Evolutionary conservation across 2,888 invertebrate species (phyloP), one percentile per base, ranked within the genome.

Genomic region (Strigamia transsilvanica): DNA sequence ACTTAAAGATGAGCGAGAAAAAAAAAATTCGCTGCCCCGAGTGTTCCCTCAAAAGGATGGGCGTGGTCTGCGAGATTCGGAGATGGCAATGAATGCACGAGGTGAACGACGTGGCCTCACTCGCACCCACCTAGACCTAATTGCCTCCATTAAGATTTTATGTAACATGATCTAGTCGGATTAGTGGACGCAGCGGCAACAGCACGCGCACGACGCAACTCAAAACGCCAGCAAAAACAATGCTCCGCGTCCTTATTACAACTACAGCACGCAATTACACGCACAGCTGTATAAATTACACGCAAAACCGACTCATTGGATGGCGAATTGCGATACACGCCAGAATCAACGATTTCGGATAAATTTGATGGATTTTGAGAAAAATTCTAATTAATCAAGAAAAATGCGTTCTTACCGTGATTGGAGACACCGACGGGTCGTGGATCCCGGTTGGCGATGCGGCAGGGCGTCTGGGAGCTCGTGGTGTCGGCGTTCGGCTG

Each of bases 101-200:
- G 51, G 12, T 27, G 66, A 66, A 23, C 66, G 66, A 15, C 61
- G 61, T n/a, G 61, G 18, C 23, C 21, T 10, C 66, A 27, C 12
- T 27, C 66, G 10, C 7, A 2, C 66, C 23, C 3, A 66, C 66
- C 66, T 27, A 66, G 46, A 10, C 46, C 80, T 80, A 80, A 80
- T 80, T 80, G 80, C 80, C 21, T 46, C 80, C 51, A 80, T 80
- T 80, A 80, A 80, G 80, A 80, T 80, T 80, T 80, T 80, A 80
- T 80, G 80, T 80, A 42, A 32, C 80, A 42, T 80, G 42, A 80
- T 80, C 80, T 51, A 10, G 80, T 46, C 42, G 51, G 80, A 80
- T 80, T 80, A 80, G 66, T 66, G 66, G 66, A 66, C 66, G 66
- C 66, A 66, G 66, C 66, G 51, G 51, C 34, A 34, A 34, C 34